These are phyloP conservation scores for Pachypanchax playfairii DNA, from an alignment of 2,113 vertebrate species.

Conservation along the genomic window DNA sequence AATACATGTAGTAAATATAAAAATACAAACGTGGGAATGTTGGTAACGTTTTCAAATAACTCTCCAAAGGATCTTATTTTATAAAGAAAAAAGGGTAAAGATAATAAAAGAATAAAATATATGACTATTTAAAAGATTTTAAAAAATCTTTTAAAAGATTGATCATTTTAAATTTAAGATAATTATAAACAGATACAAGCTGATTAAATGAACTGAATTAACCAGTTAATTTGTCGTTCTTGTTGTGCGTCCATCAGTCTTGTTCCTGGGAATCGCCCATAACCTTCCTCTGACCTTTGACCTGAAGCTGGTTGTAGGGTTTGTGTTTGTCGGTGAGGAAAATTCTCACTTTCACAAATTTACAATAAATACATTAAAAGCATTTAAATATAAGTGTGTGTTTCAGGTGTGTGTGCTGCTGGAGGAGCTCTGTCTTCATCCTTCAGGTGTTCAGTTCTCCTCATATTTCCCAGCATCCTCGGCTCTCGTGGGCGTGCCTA, in stretches of 20 bases:
- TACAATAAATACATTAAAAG: background rate
- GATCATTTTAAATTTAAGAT: no score
- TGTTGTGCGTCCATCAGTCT: constrained; percentile 1
- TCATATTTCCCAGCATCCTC: constrained; percentile 85
- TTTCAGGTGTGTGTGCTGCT: constrained; percentile 77
- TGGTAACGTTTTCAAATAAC: no score
- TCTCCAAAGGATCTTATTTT: no score
- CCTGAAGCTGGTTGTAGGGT: constrained; percentile 40
- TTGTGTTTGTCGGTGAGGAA: constrained; percentile 48
- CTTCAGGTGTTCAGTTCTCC: constrained; percentile 84
- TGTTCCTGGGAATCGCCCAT: constrained; percentile 45
- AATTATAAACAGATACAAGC: no score
- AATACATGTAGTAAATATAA: no score
- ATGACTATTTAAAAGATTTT: no score
- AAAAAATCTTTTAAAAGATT: no score
- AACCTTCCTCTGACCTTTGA: constrained; percentile 53
- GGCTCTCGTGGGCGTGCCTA: constrained; percentile 85
- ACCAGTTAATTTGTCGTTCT: background rate
- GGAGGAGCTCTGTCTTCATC: constrained; percentile 81
- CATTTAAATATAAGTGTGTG: background rate
- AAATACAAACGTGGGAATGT: no score
- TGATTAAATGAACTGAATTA: background rate
- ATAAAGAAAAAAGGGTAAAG: no score
- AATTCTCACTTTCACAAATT: background rate
- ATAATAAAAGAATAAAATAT: no score